Base-by-base conservation (phyloP, 2,797 vertebrate species). In the Luscinia luscinia region DNA sequence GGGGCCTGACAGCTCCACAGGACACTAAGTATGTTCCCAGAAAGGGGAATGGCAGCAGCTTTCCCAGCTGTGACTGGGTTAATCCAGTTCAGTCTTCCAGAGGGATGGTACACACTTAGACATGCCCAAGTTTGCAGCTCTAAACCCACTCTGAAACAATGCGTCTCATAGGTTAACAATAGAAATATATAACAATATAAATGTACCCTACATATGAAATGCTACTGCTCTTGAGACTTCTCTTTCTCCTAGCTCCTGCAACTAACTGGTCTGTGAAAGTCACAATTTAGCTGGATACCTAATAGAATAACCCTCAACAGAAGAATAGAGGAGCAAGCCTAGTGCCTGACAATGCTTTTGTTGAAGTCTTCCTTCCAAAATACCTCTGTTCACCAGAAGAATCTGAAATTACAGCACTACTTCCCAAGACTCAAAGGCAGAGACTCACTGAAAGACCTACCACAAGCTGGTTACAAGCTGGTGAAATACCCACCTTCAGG, bases 401-500 rank as follows among this genome's bases (percentile, higher is more conserved):
- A 58, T 46, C 11, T 20, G 40, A 93, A 78, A 64, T 81, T 26
- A 59, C 48, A 79, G 13, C 51, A 92, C 15, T 66, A 32, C 27
- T 73, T 92, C 76, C 77, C 0, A 3, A 94, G 49, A 67, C 58
- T 91, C 72, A 79, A 87, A 91, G 34, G 54, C 49, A n/a, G 46
- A 94, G 36, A 32, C 18, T 83, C 78, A 75, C 1, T 48, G 54
- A 81, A 64, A 46, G 22, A 23, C 22, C 45, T 46, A 23, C 45
- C 45, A 46, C 22, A 46, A 13, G 22, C 45, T 46, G 21, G 45
- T 46, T 46, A 46, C 45, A 46, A 80, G 45, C 8, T 73, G 61
- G 48, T 46, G 61, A 54, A 94, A 94, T 8, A 74, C 78, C 27
- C 58, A 99, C 99, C 98, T 99, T 99, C 41, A 99, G 98, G 9